phyloP scores from a whole-genome alignment of 2,797 vertebrate genomes.

The Choloepus didactylus region DNA sequence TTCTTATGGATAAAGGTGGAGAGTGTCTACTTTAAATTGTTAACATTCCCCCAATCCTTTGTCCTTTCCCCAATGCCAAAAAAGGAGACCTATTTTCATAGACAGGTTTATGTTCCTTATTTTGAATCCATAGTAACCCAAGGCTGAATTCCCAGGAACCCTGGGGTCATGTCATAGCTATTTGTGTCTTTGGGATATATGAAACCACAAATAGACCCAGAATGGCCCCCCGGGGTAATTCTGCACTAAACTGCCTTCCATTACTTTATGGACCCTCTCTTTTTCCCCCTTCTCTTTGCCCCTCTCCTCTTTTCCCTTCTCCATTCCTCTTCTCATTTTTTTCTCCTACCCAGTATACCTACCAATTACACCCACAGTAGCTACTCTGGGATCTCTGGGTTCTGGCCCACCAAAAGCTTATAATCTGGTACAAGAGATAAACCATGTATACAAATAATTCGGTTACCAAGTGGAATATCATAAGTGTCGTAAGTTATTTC shows the following conservation, averaged over 20 bases:
- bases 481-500: not conserved
- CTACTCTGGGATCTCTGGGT: not conserved
- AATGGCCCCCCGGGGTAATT: not conserved
- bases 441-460: not conserved
- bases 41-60: not conserved
- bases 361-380: not conserved
- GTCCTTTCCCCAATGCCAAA: not conserved
- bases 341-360: not conserved
- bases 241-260: not conserved
- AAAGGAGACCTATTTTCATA: not conserved
- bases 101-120: not conserved
- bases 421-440: slow-evolving; percentile 23
- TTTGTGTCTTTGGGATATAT: slow-evolving; percentile 23
- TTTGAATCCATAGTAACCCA: slow-evolving; percentile 54
- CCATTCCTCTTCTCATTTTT: not conserved
- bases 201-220: not conserved
- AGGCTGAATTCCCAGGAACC: not conserved
- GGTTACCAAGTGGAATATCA: not conserved
- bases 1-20: not conserved
- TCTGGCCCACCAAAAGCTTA: not conserved
- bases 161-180: not conserved
- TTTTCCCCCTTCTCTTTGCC: not conserved
- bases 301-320: too few relatives aligned
- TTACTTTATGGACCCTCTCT: not conserved
- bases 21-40: slow-evolving; percentile 30